Evolutionary conservation across 2,888 invertebrate species (phyloP).

Genomic region (Oligia strigilis): DNA sequence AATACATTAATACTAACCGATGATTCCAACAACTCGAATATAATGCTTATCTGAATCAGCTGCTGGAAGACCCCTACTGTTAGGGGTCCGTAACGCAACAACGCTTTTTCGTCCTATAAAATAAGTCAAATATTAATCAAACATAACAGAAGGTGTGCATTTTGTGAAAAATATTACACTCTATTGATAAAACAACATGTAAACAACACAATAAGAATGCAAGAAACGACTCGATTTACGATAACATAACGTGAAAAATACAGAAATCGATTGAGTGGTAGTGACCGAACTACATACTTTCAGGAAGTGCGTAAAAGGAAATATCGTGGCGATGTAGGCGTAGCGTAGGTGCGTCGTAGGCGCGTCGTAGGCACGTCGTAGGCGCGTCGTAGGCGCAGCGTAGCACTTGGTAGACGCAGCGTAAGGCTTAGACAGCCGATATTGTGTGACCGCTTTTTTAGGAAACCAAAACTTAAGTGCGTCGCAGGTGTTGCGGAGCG

Average conservation of each 20-base stretch:
- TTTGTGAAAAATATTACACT: not conserved
- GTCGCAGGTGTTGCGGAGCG: no score
- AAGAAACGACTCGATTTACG: not conserved
- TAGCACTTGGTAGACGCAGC: not conserved
- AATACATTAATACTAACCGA: slow-evolving; percentile 57
- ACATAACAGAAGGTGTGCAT: not conserved
- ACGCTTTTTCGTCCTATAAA: slow-evolving; percentile 42
- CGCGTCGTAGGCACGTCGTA: no score
- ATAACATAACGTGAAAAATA: not conserved
- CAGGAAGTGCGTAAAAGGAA: not conserved
- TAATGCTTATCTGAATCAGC: slow-evolving; percentile 68
- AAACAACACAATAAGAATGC: not conserved
- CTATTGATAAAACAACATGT: not conserved
- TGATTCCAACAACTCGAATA: slow-evolving; percentile 67
- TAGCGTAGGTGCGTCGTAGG: not conserved
- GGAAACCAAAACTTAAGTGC: no score
- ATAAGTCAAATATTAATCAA: not conserved
- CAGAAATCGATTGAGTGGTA: not conserved
- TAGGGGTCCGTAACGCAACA: slow-evolving; percentile 58
- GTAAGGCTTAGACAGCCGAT: no score
- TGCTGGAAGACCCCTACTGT: slow-evolving; percentile 66
- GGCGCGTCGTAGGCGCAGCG: not conserved
- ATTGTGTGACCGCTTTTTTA: no score
- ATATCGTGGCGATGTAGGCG: not conserved
- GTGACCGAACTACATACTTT: not conserved